Evolutionary conservation across 2,888 invertebrate genomes (phyloP), one percentile per base, ranked within the genome.

Genomic region (Melinaea marsaeus): DNA sequence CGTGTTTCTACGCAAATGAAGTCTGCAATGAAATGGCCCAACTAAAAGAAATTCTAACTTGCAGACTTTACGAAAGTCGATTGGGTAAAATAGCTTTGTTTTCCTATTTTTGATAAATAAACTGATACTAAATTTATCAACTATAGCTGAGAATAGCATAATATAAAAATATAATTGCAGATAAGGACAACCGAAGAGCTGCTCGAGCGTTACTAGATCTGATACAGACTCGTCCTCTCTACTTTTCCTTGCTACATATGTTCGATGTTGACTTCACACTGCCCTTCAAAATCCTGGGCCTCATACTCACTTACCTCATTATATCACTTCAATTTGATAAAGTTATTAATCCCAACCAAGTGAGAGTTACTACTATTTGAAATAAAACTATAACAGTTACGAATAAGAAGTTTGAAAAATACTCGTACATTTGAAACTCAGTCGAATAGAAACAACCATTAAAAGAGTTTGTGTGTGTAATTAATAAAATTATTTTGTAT

Each of bases 161-260:
- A 4, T 9, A 9, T 11, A 22, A 51, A 32, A 60, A 58, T 62
- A 2, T 65, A 11, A 64, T 80, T 76, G 3, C 79, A 88, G 88
- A 85, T 68, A 86, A 87, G 68, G 64, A 75, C 0, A 77, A 80
- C 6, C 83, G 86, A 1, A 78, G 80, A 13, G 74, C 78, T 42
- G 83, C 85, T 0, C 80, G 85, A 2, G 81, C 86, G 4, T 72
- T 88, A 6, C 72, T 86, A 5, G 76, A 81, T 0, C 76, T 87
- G 67, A 85, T 84, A 2, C 83, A 86, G 69, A 80, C 81, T 0
- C 77, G 82, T 2, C 78, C 84, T 64, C 74, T 88, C 60, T 83
- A 87, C 2, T 85, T 87, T 70, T 80, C 81, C 0, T 78, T 88
- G n/a, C 74, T 88, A 35, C 81, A 84, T 34, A 83, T 86, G 79